Evolutionary conservation across 1,140 invertebrate genomes (phyloP), one percentile per base, ranked within the genome.

Genomic region (Lasioglossum albipes): DNA sequence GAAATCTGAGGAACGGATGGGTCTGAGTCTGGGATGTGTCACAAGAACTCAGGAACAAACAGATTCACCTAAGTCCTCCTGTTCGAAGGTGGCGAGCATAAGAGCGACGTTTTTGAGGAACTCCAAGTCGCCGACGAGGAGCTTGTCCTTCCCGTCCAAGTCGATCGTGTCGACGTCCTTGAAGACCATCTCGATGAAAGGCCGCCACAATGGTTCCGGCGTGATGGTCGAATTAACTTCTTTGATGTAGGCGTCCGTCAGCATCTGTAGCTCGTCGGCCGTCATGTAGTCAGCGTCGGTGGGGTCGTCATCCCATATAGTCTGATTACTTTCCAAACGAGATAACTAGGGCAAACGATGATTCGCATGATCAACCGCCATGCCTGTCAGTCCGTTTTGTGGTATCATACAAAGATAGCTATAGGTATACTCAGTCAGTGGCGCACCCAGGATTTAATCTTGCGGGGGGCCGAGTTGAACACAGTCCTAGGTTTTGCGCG

Each of bases 141-240:
- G 90, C 62, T 94, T 94, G 80, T 96, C 94, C 61, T 93, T 86
- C 71, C 80, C 91, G 91, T 85, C 94, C 89, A 95, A 87, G 62
- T 93, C 94, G 7, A 94, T 91, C 16, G 94, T 91, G 52, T 94
- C 87, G 16, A 94, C 94, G 13, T 93, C 94, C 49, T 93, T 92
- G 75, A 96, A 95, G 7, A 97, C 82, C 57, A 94, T 92, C 82
- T 94, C 94, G 41, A 97, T 89, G 85, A 96, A 96, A 36, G 92
- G 93, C 65, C 93, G 90, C 95, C 95, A 96, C 68, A 96, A 94
- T 41, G 94, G 92, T 54, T 90, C 83, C 0, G 94, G 89, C 36
- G 92, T 94, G 7, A 94, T 22, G 12, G 87, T 81, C 5, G 85
- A 94, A 62, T 95, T 94, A 42, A 90, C 89, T 57, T 75, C 84